Evolutionary conservation across 2,888 invertebrate species (phyloP).

Genomic region (Eustalomyia histrio): DNA sequence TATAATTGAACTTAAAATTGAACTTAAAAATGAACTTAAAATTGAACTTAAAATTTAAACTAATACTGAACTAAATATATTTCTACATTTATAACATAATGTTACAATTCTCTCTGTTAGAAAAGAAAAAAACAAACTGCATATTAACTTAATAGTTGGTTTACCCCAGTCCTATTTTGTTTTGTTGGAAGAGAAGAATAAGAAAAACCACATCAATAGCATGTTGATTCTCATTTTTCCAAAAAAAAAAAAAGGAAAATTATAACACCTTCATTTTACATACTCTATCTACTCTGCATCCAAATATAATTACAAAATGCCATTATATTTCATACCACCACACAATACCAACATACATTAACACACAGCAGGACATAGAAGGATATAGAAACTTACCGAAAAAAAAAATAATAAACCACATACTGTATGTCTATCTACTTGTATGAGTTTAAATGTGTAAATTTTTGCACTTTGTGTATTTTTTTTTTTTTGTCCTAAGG

Average conservation of each 20-base stretch:
- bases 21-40: no score
- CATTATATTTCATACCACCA: constrained; percentile 44
- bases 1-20: no score
- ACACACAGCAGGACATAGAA: constrained; percentile 42
- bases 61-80: no score
- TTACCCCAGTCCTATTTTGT: background rate
- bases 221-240: background rate
- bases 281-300: constrained; percentile 14
- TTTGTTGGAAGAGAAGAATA: background rate
- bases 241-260: background rate
- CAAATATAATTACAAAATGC: constrained; percentile 52
- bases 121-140: no score
- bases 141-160: constrained; percentile 12
- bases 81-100: no score
- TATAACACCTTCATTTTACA: background rate
- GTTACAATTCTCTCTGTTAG: no score
- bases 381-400: background rate
- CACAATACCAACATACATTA: constrained; percentile 8
- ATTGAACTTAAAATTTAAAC: no score
- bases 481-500: constrained; percentile 12
- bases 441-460: constrained; percentile 23
- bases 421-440: constrained; percentile 30
- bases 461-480: constrained; percentile 47
- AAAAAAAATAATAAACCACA: constrained; percentile 3
- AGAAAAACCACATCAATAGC: constrained; percentile 1